Percentiles rank a stretch among this genome's conserved stretches.
Conservation (phyloP, 2,797 vertebrate species). For the Hirundo rustica region DNA sequence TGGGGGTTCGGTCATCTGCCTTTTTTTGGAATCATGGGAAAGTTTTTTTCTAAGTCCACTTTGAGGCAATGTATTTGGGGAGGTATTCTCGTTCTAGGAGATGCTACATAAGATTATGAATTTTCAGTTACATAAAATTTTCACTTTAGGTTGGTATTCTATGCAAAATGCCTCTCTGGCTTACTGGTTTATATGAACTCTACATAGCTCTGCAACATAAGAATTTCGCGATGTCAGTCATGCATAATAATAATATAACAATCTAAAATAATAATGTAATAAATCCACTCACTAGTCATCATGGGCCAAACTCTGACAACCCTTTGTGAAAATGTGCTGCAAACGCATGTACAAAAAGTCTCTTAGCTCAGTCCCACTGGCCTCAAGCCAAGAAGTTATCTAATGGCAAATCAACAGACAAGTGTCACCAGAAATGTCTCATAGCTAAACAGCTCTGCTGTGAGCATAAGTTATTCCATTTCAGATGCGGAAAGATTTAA, state of each 20-base stretch:
- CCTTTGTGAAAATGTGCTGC: constrained; percentile 61
- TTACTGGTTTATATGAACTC: constrained; percentile 58
- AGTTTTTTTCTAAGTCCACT: neutral
- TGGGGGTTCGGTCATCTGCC: neutral
- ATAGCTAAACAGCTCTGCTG: constrained; percentile 2
- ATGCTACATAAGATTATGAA: neutral
- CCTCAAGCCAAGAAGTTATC: constrained; percentile 53
- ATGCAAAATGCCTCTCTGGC: constrained; percentile 41
- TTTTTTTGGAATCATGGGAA: constrained; percentile 24
- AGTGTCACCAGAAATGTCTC: constrained; percentile 52
- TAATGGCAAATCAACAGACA: constrained; percentile 57
- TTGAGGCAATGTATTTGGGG: neutral
- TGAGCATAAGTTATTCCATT: constrained; percentile 62
- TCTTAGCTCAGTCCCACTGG: constrained; percentile 29
- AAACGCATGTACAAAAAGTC: constrained; percentile 49
- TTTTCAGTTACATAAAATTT: constrained; percentile 55
- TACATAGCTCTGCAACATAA: constrained; percentile 49
- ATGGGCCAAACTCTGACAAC: constrained; percentile 53
- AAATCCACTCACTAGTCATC: constrained; percentile 67
- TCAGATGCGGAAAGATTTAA: constrained; percentile 61
- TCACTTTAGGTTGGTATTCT: constrained; percentile 28
- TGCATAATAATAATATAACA: constrained; percentile 67
- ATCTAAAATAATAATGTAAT: constrained; percentile 67
- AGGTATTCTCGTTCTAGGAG: neutral
- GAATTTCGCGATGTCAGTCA: constrained; percentile 62